These are phyloP conservation scores for Ormyrus nitidulus DNA, from an alignment of 2,888 invertebrate genomes.

Conservation along the genomic window DNA sequence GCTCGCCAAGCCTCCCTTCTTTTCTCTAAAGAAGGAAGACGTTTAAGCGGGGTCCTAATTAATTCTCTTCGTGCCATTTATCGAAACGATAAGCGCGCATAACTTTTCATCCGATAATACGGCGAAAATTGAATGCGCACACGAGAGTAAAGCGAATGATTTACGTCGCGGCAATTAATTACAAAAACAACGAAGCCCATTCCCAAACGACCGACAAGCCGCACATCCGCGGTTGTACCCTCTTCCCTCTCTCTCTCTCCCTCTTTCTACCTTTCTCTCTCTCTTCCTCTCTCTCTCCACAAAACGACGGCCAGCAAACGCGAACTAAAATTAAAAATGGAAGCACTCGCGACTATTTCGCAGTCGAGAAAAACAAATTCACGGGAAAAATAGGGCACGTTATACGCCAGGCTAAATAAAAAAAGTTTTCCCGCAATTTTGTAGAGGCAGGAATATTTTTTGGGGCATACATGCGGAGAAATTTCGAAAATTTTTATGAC, in stretches of 20 bases:
- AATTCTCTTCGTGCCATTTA: slow-evolving; percentile 2
- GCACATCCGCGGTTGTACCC: slow-evolving; percentile 37
- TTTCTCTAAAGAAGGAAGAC: background rate
- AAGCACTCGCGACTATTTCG: slow-evolving; percentile 31
- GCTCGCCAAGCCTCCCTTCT: background rate
- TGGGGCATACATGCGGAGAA: background rate
- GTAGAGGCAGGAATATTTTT: background rate
- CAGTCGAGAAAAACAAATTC: slow-evolving; percentile 26
- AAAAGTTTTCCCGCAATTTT: slow-evolving; percentile 19
- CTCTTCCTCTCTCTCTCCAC: slow-evolving; percentile 34
- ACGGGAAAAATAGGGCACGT: slow-evolving; percentile 35
- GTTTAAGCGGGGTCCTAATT: slow-evolving; percentile 5
- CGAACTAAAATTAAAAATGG: slow-evolving; percentile 49
- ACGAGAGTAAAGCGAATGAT: slow-evolving; percentile 30
- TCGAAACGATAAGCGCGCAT: background rate
- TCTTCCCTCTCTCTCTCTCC: background rate
- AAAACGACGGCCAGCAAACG: slow-evolving; percentile 58
- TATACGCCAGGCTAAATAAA: slow-evolving; percentile 30
- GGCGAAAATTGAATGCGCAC: slow-evolving; percentile 30
- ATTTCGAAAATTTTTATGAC: too few relatives aligned
- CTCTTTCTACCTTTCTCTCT: background rate
- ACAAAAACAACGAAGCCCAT: slow-evolving; percentile 38
- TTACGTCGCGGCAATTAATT: slow-evolving; percentile 40
- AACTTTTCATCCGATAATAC: slow-evolving; percentile 5
- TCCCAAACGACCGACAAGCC: slow-evolving; percentile 43